Evolutionary conservation across 2,888 invertebrate species (phyloP).

Genomic region (Gymnocheta viridis): DNA sequence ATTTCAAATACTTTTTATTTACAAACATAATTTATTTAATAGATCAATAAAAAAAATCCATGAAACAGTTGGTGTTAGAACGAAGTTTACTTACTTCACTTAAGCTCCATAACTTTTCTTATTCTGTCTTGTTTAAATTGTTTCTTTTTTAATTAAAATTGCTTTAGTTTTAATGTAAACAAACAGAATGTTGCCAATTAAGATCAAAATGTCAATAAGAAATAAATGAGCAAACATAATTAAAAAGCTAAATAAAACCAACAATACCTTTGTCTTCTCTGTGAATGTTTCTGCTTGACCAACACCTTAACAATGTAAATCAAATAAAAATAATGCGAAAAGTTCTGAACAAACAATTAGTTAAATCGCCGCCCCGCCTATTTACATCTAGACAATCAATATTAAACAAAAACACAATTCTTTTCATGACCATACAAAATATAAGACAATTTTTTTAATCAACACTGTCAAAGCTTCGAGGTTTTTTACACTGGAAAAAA

Average conservation of each 20-base stretch:
- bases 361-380: conserved; percentile 42
- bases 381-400: not conserved
- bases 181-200: too few relatives aligned
- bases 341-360: conserved; percentile 57
- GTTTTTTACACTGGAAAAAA: not conserved
- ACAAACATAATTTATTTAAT: too few relatives aligned
- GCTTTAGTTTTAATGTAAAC: too few relatives aligned
- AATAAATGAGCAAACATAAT: conserved; percentile 35
- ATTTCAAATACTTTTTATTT: too few relatives aligned
- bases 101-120: too few relatives aligned
- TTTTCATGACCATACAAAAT: not conserved
- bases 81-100: too few relatives aligned
- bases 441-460: not conserved
- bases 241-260: not conserved
- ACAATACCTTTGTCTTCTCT: not conserved
- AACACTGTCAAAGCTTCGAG: not conserved
- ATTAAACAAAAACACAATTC: not conserved
- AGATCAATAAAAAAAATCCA: too few relatives aligned
- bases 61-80: too few relatives aligned
- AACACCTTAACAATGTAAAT: conserved; percentile 13
- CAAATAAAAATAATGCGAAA: conserved; percentile 37
- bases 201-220: too few relatives aligned
- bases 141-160: too few relatives aligned
- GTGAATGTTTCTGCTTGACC: not conserved
- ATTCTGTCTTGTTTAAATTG: too few relatives aligned